phyloP scores from a whole-genome alignment of 2,888 invertebrate genomes.

The Lomographa bimaculata region DNA sequence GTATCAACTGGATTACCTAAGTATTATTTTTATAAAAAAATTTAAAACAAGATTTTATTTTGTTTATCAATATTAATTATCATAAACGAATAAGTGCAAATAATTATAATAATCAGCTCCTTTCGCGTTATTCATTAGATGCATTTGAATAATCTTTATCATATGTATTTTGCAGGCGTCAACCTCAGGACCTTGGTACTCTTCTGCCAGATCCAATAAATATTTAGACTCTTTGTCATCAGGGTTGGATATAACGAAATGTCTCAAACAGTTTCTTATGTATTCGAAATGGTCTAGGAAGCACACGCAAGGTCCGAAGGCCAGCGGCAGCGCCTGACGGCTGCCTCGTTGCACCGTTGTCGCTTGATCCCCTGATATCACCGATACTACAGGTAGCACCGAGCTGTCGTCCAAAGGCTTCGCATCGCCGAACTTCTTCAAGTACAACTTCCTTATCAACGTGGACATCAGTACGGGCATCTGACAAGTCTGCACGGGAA shows the following conservation, averaged over 20 bases:
- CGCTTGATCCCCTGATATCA: background rate
- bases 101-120: too few relatives aligned
- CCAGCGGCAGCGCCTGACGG: slow-evolving; percentile 13
- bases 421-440: slow-evolving; percentile 44
- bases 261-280: slow-evolving; percentile 29
- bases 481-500: slow-evolving; percentile 19
- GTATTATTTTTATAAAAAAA: too few relatives aligned
- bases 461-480: slow-evolving; percentile 38
- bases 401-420: slow-evolving; percentile 1
- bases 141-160: too few relatives aligned
- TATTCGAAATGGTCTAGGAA: slow-evolving; percentile 51
- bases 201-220: slow-evolving; percentile 26
- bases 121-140: too few relatives aligned
- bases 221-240: slow-evolving; percentile 20
- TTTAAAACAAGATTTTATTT: too few relatives aligned
- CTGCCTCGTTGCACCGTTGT: slow-evolving; percentile 10
- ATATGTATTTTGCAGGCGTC: too few relatives aligned
- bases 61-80: too few relatives aligned
- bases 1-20: too few relatives aligned
- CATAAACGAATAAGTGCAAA: too few relatives aligned
- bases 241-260: slow-evolving; percentile 24
- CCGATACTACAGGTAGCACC: background rate
- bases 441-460: slow-evolving; percentile 56
- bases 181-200: too few relatives aligned
- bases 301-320: slow-evolving; percentile 46